Evolutionary conservation across 2,888 invertebrate genomes (phyloP).

Genomic region (Scaptomyza caliginosa): DNA sequence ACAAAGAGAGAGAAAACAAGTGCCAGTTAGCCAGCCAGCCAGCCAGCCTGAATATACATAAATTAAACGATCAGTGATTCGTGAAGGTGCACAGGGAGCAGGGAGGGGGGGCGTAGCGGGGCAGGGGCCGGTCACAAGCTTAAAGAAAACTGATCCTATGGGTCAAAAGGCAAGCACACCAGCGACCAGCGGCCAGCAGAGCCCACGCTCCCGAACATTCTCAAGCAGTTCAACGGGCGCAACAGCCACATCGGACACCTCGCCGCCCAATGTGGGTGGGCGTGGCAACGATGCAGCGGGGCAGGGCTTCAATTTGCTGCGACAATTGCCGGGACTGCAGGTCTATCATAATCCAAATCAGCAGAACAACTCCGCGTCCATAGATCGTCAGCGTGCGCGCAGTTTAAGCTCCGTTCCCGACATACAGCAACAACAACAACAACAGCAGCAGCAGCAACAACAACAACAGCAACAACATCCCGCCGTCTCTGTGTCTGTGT

Average conservation of each 20-base stretch:
- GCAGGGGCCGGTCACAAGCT: constrained; percentile 20
- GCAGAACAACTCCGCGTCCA: constrained; percentile 80
- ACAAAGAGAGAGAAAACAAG: constrained; percentile 6
- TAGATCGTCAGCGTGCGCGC: constrained; percentile 92
- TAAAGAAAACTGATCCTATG: constrained; percentile 85
- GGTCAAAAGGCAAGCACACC: constrained; percentile 94
- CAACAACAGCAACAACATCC: constrained; percentile 76
- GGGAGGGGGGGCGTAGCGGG: constrained; percentile 29
- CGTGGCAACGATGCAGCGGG: constrained; percentile 62
- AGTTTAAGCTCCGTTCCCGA: constrained; percentile 94
- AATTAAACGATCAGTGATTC: constrained; percentile 9
- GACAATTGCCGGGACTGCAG: constrained; percentile 89
- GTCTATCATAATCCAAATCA: constrained; percentile 81
- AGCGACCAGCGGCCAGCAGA: constrained; percentile 87
- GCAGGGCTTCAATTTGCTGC: constrained; percentile 88
- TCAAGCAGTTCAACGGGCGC: constrained; percentile 87
- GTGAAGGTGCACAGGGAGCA: neutral
- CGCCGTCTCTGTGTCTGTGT: constrained; percentile 60
- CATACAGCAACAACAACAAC: constrained; percentile 84
- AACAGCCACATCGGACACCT: constrained; percentile 52
- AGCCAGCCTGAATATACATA: constrained; percentile 4
- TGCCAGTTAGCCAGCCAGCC: constrained; percentile 3
- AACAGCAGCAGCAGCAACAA: constrained; percentile 64
- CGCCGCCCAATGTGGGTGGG: constrained; percentile 42
- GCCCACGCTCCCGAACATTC: constrained; percentile 90